These are phyloP conservation scores for Drosophila macrospina DNA, from an alignment of 2,888 invertebrate species.

Conservation along the genomic window DNA sequence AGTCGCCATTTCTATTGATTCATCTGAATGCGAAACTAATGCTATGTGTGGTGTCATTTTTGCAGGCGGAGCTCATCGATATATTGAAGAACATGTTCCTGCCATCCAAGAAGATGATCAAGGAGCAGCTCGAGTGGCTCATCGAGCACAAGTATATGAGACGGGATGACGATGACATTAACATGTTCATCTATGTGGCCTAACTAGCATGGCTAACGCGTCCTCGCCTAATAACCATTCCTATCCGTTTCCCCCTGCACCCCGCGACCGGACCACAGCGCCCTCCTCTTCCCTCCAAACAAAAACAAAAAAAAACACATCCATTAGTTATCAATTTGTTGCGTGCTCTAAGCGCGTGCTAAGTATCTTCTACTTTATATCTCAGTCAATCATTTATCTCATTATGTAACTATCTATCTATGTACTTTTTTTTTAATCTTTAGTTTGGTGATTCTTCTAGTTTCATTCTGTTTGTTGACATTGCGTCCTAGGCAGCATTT, in stretches of 20 bases:
- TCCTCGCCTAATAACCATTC: slow-evolving; percentile 58
- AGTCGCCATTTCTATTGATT: slow-evolving; percentile 8
- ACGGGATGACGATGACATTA: slow-evolving; percentile 98
- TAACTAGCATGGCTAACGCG: slow-evolving; percentile 84
- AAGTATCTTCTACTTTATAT: slow-evolving; percentile 20
- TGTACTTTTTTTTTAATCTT: background rate
- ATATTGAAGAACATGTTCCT: slow-evolving; percentile 99
- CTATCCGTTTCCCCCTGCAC: slow-evolving; percentile 15
- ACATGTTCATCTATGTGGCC: slow-evolving; percentile 99
- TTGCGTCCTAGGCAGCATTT: slow-evolving; percentile 36
- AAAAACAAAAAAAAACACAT: slow-evolving; percentile 4
- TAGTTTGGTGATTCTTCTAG: slow-evolving; percentile 4
- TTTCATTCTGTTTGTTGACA: slow-evolving; percentile 21
- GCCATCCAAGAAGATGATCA: slow-evolving; percentile 99
- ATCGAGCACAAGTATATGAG: slow-evolving; percentile 99
- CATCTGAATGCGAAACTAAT: background rate
- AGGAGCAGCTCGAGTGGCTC: slow-evolving; percentile 99
- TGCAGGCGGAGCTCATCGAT: slow-evolving; percentile 96
- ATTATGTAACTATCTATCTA: slow-evolving; percentile 6
- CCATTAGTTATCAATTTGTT: slow-evolving; percentile 25
- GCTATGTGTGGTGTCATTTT: background rate
- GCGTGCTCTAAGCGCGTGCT: slow-evolving; percentile 39
- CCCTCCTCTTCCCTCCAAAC: slow-evolving; percentile 15
- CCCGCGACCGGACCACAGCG: background rate
- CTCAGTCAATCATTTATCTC: slow-evolving; percentile 17